phyloP scores from a whole-genome alignment of 2,797 vertebrate genomes.

The Kryptolebias ocellatus region DNA sequence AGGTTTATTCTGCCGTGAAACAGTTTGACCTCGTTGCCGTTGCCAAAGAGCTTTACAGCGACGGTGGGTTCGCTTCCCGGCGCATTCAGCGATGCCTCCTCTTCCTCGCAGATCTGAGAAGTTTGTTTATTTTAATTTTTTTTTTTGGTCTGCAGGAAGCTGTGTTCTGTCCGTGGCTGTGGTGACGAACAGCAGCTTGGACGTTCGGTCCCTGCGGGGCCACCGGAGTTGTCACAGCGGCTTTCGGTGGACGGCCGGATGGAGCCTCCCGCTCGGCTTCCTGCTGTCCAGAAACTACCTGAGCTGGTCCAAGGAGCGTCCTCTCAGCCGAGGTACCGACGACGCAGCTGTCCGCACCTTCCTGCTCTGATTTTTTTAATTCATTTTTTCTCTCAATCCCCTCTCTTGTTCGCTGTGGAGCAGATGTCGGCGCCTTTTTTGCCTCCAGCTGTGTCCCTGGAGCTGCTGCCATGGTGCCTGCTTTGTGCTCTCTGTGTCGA shows the following conservation, averaged over 20 bases:
- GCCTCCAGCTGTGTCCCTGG: conserved; percentile 90
- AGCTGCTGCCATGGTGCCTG: conserved; percentile 77
- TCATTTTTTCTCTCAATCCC: background rate
- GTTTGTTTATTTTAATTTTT: background rate
- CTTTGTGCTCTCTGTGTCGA: conserved; percentile 85
- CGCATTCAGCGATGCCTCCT: background rate
- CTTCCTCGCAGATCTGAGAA: background rate
- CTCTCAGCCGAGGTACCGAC: conserved; percentile 85
- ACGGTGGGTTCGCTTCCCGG: conserved; percentile 78
- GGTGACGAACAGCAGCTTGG: conserved; percentile 81
- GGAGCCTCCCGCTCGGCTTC: conserved; percentile 91
- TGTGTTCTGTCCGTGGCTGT: conserved; percentile 89
- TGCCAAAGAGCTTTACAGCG: conserved; percentile 88
- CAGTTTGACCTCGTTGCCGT: conserved; percentile 85
- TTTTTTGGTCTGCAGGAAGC: conserved; percentile 73
- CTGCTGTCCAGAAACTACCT: conserved; percentile 87
- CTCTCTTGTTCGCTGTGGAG: conserved; percentile 22
- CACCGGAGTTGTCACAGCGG: conserved; percentile 89
- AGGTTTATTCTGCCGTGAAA: conserved; percentile 90
- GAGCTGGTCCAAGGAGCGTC: conserved; percentile 85
- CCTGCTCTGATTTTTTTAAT: background rate
- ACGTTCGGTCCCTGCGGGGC: conserved; percentile 82
- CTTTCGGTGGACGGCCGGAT: conserved; percentile 89
- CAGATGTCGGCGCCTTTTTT: conserved; percentile 87
- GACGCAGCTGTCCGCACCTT: background rate